Conservation (phyloP, 2,797 vertebrate genomes). For the Syngnathus rostellatus region DNA sequence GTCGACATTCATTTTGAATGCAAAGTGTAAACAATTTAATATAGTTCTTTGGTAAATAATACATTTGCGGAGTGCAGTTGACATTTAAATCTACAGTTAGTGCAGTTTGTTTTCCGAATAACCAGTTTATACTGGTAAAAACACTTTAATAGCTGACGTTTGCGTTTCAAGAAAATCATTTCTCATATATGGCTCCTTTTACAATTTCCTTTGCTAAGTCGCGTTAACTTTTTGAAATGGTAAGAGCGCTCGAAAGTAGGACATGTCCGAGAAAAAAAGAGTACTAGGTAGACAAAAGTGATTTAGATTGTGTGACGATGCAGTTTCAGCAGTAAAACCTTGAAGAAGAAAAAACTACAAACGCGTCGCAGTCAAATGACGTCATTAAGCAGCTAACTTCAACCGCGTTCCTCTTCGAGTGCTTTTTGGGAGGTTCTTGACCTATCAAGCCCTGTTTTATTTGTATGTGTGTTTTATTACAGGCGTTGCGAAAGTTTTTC, state of each 20-base stretch:
- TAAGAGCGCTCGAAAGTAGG: no score
- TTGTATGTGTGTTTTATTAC: background rate
- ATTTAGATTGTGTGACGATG: no score
- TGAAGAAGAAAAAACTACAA: slow-evolving; percentile 17
- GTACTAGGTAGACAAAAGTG: no score
- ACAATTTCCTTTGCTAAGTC: no score
- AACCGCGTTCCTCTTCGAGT: rapidly evolving
- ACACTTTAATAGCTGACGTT: no score
- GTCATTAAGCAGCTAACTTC: slow-evolving; percentile 32
- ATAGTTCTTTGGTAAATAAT: background rate
- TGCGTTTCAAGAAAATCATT: no score
- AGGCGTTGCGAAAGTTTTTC: background rate
- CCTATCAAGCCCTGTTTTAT: background rate
- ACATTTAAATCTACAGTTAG: background rate
- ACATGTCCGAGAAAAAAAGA: no score
- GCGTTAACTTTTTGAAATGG: no score
- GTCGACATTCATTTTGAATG: background rate
- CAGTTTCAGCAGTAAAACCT: no score
- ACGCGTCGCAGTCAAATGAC: slow-evolving; percentile 28
- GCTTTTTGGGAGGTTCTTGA: background rate
- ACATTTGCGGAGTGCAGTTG: background rate
- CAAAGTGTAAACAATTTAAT: background rate
- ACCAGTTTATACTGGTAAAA: background rate
- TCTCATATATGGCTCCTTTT: no score
- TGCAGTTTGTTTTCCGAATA: background rate